A percentile compares a stretch with the other conserved stretches of the same genome.
Evolutionary conservation across 35 echinoderm and acorn worm genomes (phyloP).

Genomic region (Strongylocentrotus purpuratus): DNA sequence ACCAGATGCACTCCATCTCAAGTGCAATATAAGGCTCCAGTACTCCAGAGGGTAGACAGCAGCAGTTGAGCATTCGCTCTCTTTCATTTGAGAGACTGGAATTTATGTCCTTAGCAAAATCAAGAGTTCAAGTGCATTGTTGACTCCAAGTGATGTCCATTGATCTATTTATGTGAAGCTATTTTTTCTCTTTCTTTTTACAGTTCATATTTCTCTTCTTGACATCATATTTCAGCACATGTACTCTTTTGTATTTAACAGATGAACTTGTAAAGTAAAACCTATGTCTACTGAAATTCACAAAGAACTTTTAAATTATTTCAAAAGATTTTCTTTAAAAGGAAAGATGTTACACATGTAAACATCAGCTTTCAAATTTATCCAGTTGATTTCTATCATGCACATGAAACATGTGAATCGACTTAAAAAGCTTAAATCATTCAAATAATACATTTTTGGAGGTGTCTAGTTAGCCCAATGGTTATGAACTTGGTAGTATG

Average conservation of each 20-base stretch:
- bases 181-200: background rate
- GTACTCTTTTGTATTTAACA: background rate
- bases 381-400: too few species aligned
- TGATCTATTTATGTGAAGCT: background rate
- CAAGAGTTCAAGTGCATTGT: slow-evolving; percentile 1
- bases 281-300: too few species aligned
- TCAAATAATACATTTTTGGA: too few species aligned
- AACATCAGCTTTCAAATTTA: too few species aligned
- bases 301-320: too few species aligned
- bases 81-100: background rate
- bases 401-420: too few species aligned
- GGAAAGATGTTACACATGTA: too few species aligned
- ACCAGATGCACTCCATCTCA: slow-evolving; percentile 36
- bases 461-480: too few species aligned
- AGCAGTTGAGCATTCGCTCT: background rate
- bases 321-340: too few species aligned
- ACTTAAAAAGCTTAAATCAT: too few species aligned
- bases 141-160: background rate
- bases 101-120: background rate
- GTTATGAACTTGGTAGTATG: too few species aligned
- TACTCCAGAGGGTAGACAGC: background rate
- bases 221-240: background rate
- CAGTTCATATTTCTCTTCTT: background rate
- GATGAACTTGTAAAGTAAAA: too few species aligned
- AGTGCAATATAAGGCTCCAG: background rate